These are phyloP conservation scores for Zingel zingel DNA, from an alignment of 2,113 vertebrate species.

Conservation along the genomic window DNA sequence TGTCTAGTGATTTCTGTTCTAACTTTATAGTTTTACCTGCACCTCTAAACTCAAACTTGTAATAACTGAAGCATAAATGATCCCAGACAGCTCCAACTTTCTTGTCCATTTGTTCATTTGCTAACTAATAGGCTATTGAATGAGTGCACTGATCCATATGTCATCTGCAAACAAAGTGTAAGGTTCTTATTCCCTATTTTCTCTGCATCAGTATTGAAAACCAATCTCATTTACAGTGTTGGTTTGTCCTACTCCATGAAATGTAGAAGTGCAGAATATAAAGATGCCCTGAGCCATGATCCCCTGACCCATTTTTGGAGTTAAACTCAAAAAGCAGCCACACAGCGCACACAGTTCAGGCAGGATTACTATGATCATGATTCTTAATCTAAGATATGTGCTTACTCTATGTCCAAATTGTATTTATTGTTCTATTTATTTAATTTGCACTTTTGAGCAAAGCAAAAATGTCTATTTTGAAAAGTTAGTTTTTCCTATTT, in stretches of 20 bases:
- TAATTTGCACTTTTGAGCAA: no score
- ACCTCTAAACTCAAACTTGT: not conserved
- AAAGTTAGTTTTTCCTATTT: no score
- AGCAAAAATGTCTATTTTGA: no score
- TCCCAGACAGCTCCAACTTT: slow-evolving; percentile 8
- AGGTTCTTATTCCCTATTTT: slow-evolving; percentile 13
- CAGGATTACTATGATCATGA: not conserved
- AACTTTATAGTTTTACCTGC: not conserved
- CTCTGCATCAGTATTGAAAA: slow-evolving; percentile 14
- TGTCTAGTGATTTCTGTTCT: not conserved
- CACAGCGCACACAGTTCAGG: not conserved
- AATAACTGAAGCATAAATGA: slow-evolving; percentile 30
- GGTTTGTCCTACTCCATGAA: not conserved
- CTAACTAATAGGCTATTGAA: slow-evolving; percentile 23
- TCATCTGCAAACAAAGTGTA: slow-evolving; percentile 36
- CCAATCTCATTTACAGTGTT: not conserved
- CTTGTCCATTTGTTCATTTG: slow-evolving; percentile 28
- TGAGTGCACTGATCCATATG: slow-evolving; percentile 29
- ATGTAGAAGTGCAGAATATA: slow-evolving; percentile 18
- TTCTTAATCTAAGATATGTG: not conserved
- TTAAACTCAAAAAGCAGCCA: not conserved
- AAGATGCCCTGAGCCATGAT: slow-evolving; percentile 31
- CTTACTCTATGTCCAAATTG: not conserved
- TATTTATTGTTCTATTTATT: no score
- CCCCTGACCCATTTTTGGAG: slow-evolving; percentile 39